Evolutionary conservation across 2,113 vertebrate genomes (phyloP).

Genomic region (Hepsetus odoe): DNA sequence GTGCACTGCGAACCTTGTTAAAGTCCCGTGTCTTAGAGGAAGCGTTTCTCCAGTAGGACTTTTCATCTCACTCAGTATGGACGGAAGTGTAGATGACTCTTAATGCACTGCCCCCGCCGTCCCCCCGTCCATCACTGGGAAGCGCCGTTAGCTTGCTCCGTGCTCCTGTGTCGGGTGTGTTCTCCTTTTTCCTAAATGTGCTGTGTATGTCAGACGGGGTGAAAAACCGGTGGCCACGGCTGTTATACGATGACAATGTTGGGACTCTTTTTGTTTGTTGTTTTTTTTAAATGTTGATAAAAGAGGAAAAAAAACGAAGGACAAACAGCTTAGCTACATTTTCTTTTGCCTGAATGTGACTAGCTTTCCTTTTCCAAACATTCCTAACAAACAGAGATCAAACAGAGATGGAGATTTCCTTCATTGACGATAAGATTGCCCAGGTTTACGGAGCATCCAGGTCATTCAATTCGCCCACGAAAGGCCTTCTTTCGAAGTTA

Average conservation of each 20-base stretch:
- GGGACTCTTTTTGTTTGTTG: constrained; percentile 61
- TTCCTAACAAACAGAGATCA: constrained; percentile 48
- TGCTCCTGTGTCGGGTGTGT: constrained; percentile 75
- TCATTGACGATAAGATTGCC: too few relatives aligned
- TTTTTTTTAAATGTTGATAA: constrained; percentile 62
- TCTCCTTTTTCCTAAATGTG: constrained; percentile 73
- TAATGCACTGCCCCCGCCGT: constrained; percentile 67
- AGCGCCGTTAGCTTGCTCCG: constrained; percentile 69
- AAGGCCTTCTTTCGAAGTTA: not conserved
- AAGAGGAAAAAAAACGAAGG: constrained; percentile 24
- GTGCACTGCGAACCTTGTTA: constrained; percentile 47
- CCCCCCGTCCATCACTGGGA: constrained; percentile 65
- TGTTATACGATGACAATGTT: constrained; percentile 57
- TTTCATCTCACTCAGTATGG: constrained; percentile 64
- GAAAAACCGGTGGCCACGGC: constrained; percentile 54
- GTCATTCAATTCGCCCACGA: not conserved
- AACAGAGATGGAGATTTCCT: constrained; percentile 15
- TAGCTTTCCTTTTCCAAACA: constrained; percentile 55
- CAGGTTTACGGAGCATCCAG: not conserved
- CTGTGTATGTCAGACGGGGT: constrained; percentile 67
- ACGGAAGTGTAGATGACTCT: constrained; percentile 39
- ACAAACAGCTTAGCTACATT: constrained; percentile 35
- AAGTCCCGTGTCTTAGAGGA: constrained; percentile 72
- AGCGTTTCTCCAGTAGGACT: constrained; percentile 63
- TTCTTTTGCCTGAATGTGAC: constrained; percentile 51